These are phyloP conservation scores for Hylyphantes graminicola DNA, from an alignment of 1,140 invertebrate genomes.

Conservation along the genomic window DNA sequence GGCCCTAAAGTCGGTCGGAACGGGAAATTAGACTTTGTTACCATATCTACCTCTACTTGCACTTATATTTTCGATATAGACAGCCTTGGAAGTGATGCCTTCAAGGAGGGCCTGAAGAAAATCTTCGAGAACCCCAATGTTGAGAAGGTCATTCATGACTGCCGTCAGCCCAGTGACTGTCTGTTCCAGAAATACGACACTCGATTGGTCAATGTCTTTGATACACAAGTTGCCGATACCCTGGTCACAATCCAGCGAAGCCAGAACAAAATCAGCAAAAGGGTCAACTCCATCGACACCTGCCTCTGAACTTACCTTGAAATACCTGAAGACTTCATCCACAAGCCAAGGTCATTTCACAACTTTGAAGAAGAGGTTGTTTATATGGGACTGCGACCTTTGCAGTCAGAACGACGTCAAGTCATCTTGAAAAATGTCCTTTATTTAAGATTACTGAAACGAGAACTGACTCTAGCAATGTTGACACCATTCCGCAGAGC, in stretches of 20 bases:
- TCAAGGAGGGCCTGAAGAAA: conserved; percentile 4
- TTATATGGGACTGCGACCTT: not conserved
- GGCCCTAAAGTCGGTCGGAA: not conserved
- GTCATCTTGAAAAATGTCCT: conserved; percentile 13
- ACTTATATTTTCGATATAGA: conserved; percentile 14
- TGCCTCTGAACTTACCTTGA: conserved; percentile 8
- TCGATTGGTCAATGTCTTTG: conserved; percentile 19
- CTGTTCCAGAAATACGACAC: not conserved
- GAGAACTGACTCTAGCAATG: not conserved
- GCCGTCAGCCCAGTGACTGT: conserved; percentile 6
- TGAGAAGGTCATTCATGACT: conserved; percentile 18
- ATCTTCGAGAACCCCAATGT: conserved; percentile 12
- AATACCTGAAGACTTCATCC: conserved; percentile 10
- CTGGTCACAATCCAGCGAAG: conserved; percentile 2
- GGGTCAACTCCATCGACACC: conserved; percentile 5
- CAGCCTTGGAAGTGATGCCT: not conserved
- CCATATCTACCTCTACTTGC: not conserved
- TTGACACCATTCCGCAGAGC: not conserved
- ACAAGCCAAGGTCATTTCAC: not conserved
- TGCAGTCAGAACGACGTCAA: not conserved
- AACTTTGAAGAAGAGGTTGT: not conserved
- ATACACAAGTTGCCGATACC: conserved; percentile 14
- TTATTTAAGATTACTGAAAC: not conserved
- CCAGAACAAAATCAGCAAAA: not conserved
- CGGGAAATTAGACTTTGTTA: not conserved